Percentiles rank a stretch among this genome's conserved stretches.
Evolutionary conservation across 2,113 vertebrate species (phyloP).

Genomic region (Sialia sialis): DNA sequence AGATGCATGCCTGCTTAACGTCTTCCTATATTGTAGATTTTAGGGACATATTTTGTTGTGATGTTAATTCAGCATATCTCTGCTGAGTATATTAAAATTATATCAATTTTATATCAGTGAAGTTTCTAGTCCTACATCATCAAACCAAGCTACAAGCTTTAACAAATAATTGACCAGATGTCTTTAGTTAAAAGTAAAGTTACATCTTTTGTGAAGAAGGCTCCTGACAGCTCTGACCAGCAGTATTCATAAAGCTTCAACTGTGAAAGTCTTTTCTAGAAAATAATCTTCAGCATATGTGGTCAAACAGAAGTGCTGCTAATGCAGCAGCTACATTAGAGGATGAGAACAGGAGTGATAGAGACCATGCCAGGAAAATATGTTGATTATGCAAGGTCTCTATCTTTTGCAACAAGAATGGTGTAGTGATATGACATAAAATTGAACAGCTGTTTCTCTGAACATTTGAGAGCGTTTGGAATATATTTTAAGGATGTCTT

Average conservation of each 20-base stretch:
- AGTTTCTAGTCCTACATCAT: neutral
- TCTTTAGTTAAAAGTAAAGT: neutral
- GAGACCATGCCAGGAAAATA: neutral
- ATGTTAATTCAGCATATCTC: neutral
- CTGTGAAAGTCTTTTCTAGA: neutral
- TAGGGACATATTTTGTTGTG: neutral
- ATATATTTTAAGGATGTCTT: constrained; percentile 3
- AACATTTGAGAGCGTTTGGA: neutral
- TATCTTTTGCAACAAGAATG: constrained; percentile 12
- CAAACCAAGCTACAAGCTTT: neutral
- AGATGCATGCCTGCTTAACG: neutral
- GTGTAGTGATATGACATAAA: constrained; percentile 12
- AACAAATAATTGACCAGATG: neutral
- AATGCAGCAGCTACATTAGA: neutral
- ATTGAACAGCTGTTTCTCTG: constrained; percentile 4
- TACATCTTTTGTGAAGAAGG: neutral
- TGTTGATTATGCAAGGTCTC: constrained; percentile 10
- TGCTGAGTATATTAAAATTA: neutral
- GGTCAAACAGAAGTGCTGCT: constrained; percentile 5
- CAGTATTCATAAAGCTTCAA: neutral
- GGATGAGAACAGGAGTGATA: neutral
- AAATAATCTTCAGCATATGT: neutral
- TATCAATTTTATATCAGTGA: neutral
- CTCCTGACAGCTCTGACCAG: neutral
- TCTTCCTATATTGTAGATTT: neutral